phyloP scores from a whole-genome alignment of 30 jellyfish, hydroid and myxozoan genomes.

The Hydractinia symbiolongicarpus region DNA sequence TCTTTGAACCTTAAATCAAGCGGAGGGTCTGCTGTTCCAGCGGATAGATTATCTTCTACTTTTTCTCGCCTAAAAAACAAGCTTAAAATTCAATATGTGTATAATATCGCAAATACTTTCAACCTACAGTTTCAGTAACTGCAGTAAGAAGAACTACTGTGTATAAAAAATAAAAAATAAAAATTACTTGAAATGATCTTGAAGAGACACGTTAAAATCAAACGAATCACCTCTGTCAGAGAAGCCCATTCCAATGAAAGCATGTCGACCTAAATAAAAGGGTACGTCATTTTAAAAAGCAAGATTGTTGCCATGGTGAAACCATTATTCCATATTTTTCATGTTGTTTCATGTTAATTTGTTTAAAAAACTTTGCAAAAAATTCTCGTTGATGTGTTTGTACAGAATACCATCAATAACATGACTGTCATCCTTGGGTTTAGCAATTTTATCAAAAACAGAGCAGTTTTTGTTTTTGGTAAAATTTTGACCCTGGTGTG shows the following conservation, averaged over 20 bases:
- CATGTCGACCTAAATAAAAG: slow-evolving; percentile 53
- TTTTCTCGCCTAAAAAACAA: slow-evolving; percentile 79
- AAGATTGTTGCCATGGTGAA: too few species aligned
- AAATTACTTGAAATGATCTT: slow-evolving; percentile 88
- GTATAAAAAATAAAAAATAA: not conserved
- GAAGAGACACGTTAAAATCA: slow-evolving; percentile 93
- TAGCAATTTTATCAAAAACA: too few species aligned
- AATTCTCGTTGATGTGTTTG: too few species aligned
- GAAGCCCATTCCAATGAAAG: slow-evolving; percentile 98
- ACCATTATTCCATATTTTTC: too few species aligned
- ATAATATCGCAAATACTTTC: not conserved
- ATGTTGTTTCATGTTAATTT: too few species aligned
- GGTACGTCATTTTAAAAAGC: too few species aligned
- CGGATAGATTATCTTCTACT: slow-evolving; percentile 56
- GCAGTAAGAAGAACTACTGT: not conserved
- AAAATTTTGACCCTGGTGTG: too few species aligned
- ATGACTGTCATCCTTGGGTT: too few species aligned
- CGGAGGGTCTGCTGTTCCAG: slow-evolving; percentile 5
- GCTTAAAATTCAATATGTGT: not conserved
- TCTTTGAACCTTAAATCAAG: slow-evolving; percentile 88
- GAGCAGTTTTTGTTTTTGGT: too few species aligned
- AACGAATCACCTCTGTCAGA: slow-evolving; percentile 96
- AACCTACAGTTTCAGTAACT: not conserved
- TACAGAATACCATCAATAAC: too few species aligned
- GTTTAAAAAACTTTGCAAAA: too few species aligned